Conservation (phyloP, 2,113 vertebrate genomes). For the Gallinago paraguaiae region DNA sequence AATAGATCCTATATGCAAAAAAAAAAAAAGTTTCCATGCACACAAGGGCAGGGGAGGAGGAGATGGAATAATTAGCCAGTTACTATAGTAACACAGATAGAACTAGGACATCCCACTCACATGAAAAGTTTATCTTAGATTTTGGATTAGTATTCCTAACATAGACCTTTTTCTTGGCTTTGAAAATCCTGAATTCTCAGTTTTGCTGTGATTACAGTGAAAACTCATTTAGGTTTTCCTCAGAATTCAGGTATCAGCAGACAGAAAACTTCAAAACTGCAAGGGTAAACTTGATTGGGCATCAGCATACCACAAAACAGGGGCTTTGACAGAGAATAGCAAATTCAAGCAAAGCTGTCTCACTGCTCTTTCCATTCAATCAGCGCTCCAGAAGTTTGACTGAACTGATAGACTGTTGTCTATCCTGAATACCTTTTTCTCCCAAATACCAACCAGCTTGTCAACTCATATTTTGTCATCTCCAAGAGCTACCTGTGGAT, state of each 20-base stretch:
- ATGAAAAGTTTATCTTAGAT: conserved; percentile 43
- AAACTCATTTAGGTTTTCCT: not conserved
- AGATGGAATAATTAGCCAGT: conserved; percentile 57
- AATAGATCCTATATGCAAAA: not conserved
- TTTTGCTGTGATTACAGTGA: not conserved
- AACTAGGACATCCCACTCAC: conserved; percentile 58
- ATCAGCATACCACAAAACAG: not conserved
- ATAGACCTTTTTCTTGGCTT: not conserved
- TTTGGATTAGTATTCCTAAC: conserved; percentile 33
- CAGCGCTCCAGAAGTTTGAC: not conserved
- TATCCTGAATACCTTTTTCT: not conserved
- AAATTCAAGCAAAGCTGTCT: not conserved
- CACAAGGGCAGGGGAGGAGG: conserved; percentile 18
- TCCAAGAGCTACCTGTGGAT: not conserved
- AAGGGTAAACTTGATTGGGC: not conserved
- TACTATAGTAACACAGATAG: conserved; percentile 49
- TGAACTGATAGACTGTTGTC: not conserved
- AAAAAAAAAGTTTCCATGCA: not conserved
- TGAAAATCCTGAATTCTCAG: not conserved
- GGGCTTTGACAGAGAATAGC: not conserved
- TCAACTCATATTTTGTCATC: not conserved
- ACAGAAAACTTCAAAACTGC: not conserved
- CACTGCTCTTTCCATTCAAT: not conserved
- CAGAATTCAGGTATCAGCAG: not conserved
- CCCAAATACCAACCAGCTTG: not conserved